Conservation (phyloP, 2,797 vertebrate species). For the Adrianichthys oophorus region DNA sequence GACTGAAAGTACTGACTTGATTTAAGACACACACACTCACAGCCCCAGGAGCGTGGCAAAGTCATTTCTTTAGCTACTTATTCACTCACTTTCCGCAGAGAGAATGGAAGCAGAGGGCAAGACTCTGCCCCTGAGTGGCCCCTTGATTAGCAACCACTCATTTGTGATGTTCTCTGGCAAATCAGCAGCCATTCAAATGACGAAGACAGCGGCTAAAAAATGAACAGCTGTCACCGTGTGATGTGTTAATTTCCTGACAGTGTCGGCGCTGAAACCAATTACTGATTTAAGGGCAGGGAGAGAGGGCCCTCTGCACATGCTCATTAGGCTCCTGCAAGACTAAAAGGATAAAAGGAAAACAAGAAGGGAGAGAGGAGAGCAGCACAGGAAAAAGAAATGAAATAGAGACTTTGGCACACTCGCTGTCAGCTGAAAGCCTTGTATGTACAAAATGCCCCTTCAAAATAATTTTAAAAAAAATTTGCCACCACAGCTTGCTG, state of each 20-base stretch:
- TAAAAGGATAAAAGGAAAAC: slow-evolving; percentile 97
- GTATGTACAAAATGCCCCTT: slow-evolving; percentile 55
- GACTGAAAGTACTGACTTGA: slow-evolving; percentile 5
- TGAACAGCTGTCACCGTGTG: slow-evolving; percentile 99
- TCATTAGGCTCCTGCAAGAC: slow-evolving; percentile 98
- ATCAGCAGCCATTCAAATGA: slow-evolving; percentile 95
- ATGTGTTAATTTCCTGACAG: slow-evolving; percentile 99
- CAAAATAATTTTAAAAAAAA: slow-evolving; percentile 64
- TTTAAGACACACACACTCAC: not conserved
- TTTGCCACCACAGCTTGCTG: slow-evolving; percentile 16
- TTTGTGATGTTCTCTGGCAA: slow-evolving; percentile 96
- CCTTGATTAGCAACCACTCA: slow-evolving; percentile 95
- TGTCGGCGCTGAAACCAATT: slow-evolving; percentile 97
- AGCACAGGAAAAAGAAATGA: slow-evolving; percentile 82
- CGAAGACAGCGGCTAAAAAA: slow-evolving; percentile 90
- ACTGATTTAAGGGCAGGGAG: slow-evolving; percentile 99
- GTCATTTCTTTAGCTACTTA: slow-evolving; percentile 37
- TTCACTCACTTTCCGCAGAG: slow-evolving; percentile 36
- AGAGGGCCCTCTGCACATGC: slow-evolving; percentile 91
- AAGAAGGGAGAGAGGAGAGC: slow-evolving; percentile 66
- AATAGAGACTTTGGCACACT: slow-evolving; percentile 61
- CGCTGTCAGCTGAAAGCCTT: slow-evolving; percentile 43
- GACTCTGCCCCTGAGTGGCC: slow-evolving; percentile 78
- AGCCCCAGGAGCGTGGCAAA: slow-evolving; percentile 1
- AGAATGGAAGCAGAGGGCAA: slow-evolving; percentile 66